Evolutionary conservation across 2,888 invertebrate species (phyloP).

Genomic region (Itoplectis maculator): DNA sequence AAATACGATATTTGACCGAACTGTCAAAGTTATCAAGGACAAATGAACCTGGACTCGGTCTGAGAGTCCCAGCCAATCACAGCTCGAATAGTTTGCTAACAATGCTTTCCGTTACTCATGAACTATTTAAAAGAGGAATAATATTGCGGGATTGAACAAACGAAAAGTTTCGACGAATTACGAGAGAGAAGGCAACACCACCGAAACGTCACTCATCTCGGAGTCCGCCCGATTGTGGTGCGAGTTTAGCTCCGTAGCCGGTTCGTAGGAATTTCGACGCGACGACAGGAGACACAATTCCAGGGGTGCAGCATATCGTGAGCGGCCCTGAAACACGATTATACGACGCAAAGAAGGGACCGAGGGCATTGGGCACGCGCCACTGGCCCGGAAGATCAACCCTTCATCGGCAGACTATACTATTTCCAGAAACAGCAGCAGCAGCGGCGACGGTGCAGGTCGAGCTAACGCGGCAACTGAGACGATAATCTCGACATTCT

Average conservation of each 20-base stretch:
- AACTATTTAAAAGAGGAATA: too few relatives aligned
- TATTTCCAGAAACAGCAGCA: slow-evolving; percentile 57
- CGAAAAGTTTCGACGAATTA: too few relatives aligned
- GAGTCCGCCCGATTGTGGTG: too few relatives aligned
- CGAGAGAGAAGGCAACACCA: too few relatives aligned
- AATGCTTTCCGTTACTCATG: too few relatives aligned
- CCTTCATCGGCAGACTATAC: slow-evolving; percentile 71
- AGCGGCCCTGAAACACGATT: slow-evolving; percentile 62
- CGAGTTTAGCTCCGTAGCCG: slow-evolving; percentile 10
- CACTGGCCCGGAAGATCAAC: slow-evolving; percentile 80
- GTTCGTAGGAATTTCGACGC: slow-evolving; percentile 39
- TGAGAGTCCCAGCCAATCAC: too few relatives aligned
- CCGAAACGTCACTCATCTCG: too few relatives aligned
- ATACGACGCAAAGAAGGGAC: slow-evolving; percentile 65
- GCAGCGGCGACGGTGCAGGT: slow-evolving; percentile 2
- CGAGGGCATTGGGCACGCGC: slow-evolving; percentile 75
- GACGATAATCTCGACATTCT: slow-evolving; percentile 13
- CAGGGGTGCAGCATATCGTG: slow-evolving; percentile 68
- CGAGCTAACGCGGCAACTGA: slow-evolving; percentile 4
- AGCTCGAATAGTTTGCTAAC: too few relatives aligned
- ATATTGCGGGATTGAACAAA: too few relatives aligned
- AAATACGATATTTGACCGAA: too few relatives aligned
- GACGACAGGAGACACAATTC: slow-evolving; percentile 55
- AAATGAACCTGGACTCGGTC: too few relatives aligned
- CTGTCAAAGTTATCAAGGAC: too few relatives aligned